Base-by-base conservation (phyloP, 2,888 invertebrate genomes). In the Netelia melanura region DNA sequence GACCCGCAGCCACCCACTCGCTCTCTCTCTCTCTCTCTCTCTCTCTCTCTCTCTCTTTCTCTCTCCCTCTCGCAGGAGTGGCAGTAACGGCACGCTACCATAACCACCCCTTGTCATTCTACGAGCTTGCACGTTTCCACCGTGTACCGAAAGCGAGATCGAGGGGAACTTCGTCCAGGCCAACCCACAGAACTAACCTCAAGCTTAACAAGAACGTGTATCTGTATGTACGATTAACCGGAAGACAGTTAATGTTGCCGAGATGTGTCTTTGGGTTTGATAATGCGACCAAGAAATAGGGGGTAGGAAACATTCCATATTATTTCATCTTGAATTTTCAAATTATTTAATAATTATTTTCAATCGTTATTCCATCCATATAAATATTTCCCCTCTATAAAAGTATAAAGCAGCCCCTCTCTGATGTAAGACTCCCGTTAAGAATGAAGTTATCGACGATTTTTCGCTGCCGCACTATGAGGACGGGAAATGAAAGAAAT, bases 91-190 rank as follows among this genome's bases (percentile, higher is more conserved):
- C 67, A 78, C 76, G 77, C 77, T 81, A 72, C 77, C 80, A 84
- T 84, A 84, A 81, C 68, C 68, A 72, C 61, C 72, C 76, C 58
- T 14, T 68, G 84, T 81, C 81, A 77, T 84, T 84, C 68, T 52
- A 77, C 44, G 44, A 71, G 72, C 81, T 80, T 67, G 65, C 80
- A 80, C 74, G 78, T 70, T 68, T 80, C 74, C 62, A 54, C 54
- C 64, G 54, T 81, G 67, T 56, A 56, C 54, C 65, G 21, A 58
- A 61, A 52, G 52, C 23, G 25, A 62, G 68, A 77, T 61, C 38
- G 58, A 65, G 43, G 21, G 61, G 25, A 58, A 62, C 43, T 67
- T 38, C 21, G 65, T 48, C 52, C 65, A 8, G 21, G 43, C 72
- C 23, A 56, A 77, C 17, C 61, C 65, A 10, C 23, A 10, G 30